Conservation (phyloP, 2,888 invertebrate genomes). For the Cecidostiba fungosa region DNA sequence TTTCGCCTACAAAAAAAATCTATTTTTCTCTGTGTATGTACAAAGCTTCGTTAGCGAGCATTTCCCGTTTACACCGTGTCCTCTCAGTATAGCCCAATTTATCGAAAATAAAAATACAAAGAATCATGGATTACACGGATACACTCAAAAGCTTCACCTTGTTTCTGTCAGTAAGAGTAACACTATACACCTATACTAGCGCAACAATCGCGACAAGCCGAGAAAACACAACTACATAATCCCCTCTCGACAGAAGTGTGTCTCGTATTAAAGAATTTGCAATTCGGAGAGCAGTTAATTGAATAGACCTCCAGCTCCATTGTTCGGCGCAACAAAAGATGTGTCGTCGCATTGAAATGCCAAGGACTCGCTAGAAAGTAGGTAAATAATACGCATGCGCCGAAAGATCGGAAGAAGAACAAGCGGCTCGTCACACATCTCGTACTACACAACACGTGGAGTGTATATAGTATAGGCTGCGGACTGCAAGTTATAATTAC, state of each 20-base stretch:
- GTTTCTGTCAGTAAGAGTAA: background rate
- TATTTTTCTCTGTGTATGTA: no score
- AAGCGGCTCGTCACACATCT: constrained; percentile 51
- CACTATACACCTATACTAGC: no score
- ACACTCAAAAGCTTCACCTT: no score
- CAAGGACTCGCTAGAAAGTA: background rate
- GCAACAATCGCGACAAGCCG: background rate
- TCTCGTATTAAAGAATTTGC: background rate
- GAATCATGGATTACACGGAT: no score
- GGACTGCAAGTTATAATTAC: constrained; percentile 73
- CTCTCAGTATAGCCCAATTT: no score
- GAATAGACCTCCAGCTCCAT: constrained; percentile 18
- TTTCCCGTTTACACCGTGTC: no score
- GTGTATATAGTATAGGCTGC: background rate
- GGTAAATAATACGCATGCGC: background rate
- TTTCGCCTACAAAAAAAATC: no score
- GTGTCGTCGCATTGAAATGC: background rate
- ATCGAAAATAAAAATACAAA: no score
- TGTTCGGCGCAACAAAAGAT: constrained; percentile 29
- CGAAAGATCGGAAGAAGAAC: constrained; percentile 15
- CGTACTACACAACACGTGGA: constrained; percentile 49
- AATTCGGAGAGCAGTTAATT: constrained; percentile 11
- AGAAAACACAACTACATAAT: background rate
- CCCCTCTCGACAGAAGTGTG: background rate
- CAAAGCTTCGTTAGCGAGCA: no score